Conservation (phyloP, 2,797 vertebrate genomes). For the Heterohyrax brucei region DNA sequence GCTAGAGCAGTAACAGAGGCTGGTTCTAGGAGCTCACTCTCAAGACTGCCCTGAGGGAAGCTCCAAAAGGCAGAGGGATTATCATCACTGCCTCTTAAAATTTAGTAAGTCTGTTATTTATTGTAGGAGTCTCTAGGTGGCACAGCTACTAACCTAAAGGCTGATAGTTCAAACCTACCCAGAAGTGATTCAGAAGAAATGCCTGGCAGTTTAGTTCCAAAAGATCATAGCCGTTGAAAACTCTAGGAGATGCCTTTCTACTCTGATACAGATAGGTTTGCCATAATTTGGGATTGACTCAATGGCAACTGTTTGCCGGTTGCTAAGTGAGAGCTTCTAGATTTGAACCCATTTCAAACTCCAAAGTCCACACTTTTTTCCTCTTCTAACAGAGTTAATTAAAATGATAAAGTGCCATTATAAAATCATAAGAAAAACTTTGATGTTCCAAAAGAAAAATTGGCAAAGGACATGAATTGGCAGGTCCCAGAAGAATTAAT, state of each 20-base stretch:
- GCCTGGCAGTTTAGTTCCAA: background rate
- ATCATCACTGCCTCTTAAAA: background rate
- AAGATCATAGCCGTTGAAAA: background rate
- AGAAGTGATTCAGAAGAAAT: background rate
- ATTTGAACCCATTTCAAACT: conserved; percentile 4
- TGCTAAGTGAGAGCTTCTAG: background rate
- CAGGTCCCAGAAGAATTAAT: background rate
- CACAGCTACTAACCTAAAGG: background rate
- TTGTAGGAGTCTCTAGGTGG: background rate
- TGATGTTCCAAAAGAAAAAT: conserved; percentile 27
- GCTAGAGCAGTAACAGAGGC: conserved; percentile 55
- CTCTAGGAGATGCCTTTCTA: background rate
- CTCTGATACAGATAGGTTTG: background rate
- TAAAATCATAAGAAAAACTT: conserved; percentile 8
- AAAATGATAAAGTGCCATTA: background rate
- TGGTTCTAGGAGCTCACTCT: conserved; percentile 5
- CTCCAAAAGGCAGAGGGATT: background rate
- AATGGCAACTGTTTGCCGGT: background rate
- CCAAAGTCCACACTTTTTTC: background rate
- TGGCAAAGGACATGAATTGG: background rate
- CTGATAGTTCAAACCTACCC: background rate
- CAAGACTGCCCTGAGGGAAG: background rate
- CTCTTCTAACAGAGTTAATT: conserved; percentile 10
- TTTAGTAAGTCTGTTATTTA: conserved; percentile 11
- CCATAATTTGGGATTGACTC: background rate